Conservation (phyloP, 2,113 vertebrate species). For the Pachypanchax playfairii region DNA sequence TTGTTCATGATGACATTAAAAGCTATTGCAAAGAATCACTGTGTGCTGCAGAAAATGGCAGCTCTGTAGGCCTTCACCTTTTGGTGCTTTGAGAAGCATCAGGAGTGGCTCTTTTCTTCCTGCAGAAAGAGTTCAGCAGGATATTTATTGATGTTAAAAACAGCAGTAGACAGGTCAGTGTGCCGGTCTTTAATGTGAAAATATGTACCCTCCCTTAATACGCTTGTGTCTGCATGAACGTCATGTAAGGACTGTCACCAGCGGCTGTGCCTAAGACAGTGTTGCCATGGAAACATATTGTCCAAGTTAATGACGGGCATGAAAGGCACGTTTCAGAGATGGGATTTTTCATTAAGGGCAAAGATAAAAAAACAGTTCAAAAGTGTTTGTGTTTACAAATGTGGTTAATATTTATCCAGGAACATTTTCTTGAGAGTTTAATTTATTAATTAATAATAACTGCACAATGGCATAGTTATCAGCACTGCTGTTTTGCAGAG, state of each 20-base stretch:
- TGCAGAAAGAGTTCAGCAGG: constrained; percentile 50
- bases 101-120: constrained; percentile 30
- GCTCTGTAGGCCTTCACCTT: constrained; percentile 28
- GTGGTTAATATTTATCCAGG: too few relatives aligned
- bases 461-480: too few relatives aligned
- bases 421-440: too few relatives aligned
- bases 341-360: constrained; percentile 48
- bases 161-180: constrained; percentile 49
- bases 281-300: constrained; percentile 74
- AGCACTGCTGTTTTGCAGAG: too few relatives aligned
- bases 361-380: constrained; percentile 18
- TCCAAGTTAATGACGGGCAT: constrained; percentile 66
- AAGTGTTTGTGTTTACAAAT: background rate
- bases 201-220: constrained; percentile 51
- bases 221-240: constrained; percentile 16
- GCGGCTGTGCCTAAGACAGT: constrained; percentile 62
- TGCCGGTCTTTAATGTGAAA: constrained; percentile 59
- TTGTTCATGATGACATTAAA: constrained; percentile 18
- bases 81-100: constrained; percentile 33
- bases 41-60: constrained; percentile 19
- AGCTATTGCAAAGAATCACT: constrained; percentile 6
- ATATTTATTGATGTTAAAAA: constrained; percentile 60
- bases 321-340: constrained; percentile 71
- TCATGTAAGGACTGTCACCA: constrained; percentile 49
- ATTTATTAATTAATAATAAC: too few relatives aligned